Evolutionary conservation across 2,888 invertebrate genomes (phyloP), one percentile per base, ranked within the genome.

Genomic region (Sinotaia quadrata): DNA sequence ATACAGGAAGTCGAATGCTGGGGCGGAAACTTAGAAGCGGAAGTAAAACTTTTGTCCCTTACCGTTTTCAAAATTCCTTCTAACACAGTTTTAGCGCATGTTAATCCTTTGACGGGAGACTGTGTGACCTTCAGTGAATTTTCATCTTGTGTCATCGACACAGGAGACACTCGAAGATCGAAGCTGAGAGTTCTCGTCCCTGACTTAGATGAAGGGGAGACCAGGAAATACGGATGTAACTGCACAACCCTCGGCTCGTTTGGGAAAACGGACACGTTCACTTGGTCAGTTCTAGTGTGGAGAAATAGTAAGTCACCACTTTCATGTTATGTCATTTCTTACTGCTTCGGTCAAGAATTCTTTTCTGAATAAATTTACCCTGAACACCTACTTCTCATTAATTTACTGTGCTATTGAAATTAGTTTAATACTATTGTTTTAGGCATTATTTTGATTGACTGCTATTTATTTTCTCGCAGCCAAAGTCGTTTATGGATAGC

Each of bases 1-100:
- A 63, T 63, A 63, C 63, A 63, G 54, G 63, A 63, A 63, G 63
- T 63, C n/a, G 63, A 63, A 63, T 63, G 63, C 62, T 63, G 52
- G 63, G 63, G 63, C 15, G 36, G 52, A n/a, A 54, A 37, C 27
- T 37, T 63, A 18, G 37, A 29, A 63, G 37, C 63, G 63, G 63
- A 63, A 51, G 54, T 63, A 41, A 63, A 63, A 21, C 52, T 63
- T 49, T 29, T 63, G 51, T 63, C 63, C 24, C 37, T 63, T 51
- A 63, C 36, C 7, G 52, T 63, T n/a, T 63, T 27, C 52, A 51
- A 54, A 49, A 21, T 36, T n/a, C 24, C 36, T 18, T 51, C 37
- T 12, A 18, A 37, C 15, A 27, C 41, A 10, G 63, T 63, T 8
- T 31, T 63, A 51, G 63, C 63, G 1, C 52, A 49, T n/a, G 27